Evolutionary conservation across 2,113 vertebrate genomes (phyloP), one percentile per base, ranked within the genome.

Genomic region (Daubentonia madagascariensis): DNA sequence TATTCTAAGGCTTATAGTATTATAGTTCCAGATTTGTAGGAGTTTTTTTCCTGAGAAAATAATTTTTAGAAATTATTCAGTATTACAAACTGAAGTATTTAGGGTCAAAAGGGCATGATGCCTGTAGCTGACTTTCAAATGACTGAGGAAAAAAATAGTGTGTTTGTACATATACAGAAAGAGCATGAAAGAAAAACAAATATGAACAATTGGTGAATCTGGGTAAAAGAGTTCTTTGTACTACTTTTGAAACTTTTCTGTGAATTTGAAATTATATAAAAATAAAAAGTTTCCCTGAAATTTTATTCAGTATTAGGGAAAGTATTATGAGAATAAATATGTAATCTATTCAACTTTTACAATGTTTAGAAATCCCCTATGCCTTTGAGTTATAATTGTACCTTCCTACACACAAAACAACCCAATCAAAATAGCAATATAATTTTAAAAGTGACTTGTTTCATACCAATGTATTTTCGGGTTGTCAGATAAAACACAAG

Each of bases 191-290:
- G 0, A 78, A 59, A 85, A 85, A 61, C 85, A 73, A 22, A 13
- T 28, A 84, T 12, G 48, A 89, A 89, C 37, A 80, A 65, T 63
- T 72, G 45, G 5, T 79, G 11, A 91, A 91, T 89, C n/a, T 87
- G 32, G 30, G 57, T 96, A 79, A 83, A 87, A 89, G 89, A 89
- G 32, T 76, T 68, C 81, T 97, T 85, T 75, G 30, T 91, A 84
- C 61, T 92, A 63, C 81, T 65, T 91, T 92, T 78, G 40, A 95
- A 97, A 86, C 37, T 91, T 86, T 91, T 89, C 50, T 89, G 37
- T 89, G 95, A 98, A 89, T 93, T 83, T 96, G 61, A 98, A 98
- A 97, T 95, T 85, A 97, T 92, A 98, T 90, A 96, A 97, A 98
- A 98, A 97, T 98, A 97, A 96, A 95, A 95, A 48, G 52, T 65